Evolutionary conservation across 2,113 vertebrate genomes (phyloP).

Genomic region (Leucosticte australis): DNA sequence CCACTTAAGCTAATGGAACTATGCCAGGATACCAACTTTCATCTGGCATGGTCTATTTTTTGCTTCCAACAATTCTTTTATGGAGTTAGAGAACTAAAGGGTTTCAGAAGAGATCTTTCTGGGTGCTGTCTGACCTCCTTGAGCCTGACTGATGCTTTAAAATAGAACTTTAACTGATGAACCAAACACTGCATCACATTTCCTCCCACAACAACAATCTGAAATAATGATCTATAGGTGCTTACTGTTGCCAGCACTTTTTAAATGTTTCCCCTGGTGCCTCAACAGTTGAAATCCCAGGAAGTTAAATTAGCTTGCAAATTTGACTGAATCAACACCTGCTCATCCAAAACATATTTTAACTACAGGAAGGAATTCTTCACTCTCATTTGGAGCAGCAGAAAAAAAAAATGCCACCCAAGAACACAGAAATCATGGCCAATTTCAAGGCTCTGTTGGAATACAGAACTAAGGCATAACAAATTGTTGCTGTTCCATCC

Average conservation of each 20-base stretch:
- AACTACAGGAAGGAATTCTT: constrained; percentile 50
- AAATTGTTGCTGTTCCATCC: background rate
- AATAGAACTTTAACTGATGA: background rate
- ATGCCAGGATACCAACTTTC: background rate
- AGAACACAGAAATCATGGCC: background rate
- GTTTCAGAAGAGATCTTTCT: background rate
- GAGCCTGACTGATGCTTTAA: background rate
- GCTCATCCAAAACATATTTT: constrained; percentile 24
- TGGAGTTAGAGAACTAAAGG: background rate
- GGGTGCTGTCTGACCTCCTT: background rate
- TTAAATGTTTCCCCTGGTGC: background rate
- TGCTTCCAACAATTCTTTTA: background rate
- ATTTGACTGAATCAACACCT: constrained; percentile 45
- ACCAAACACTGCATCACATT: background rate
- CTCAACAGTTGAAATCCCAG: constrained; percentile 32
- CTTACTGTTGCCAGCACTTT: background rate
- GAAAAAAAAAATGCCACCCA: background rate
- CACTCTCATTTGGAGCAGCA: background rate
- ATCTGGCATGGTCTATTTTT: background rate
- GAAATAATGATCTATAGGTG: background rate
- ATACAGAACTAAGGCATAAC: background rate
- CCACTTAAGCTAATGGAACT: background rate
- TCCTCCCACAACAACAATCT: background rate
- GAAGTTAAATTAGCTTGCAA: constrained; percentile 52
- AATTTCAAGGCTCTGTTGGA: constrained; percentile 18